Base-by-base conservation (phyloP, 1,140 invertebrate genomes). In the Oedothorax gibbosus region DNA sequence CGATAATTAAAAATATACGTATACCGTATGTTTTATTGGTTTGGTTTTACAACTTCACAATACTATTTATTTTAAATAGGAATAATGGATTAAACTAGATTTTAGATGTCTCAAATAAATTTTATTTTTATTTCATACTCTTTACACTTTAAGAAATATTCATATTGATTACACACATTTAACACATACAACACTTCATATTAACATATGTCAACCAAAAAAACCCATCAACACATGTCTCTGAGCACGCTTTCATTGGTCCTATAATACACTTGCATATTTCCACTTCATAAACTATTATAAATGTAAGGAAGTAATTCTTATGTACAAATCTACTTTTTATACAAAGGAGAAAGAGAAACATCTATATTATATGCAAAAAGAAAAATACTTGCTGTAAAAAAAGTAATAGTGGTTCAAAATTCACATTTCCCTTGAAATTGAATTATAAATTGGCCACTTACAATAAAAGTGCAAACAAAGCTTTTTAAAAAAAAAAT, bases 321-420 rank as follows among this genome's bases (percentile, higher is more conserved):
- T 75, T 75, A 75, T 75, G 14, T 75, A 75, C 72, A 75, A 21
- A 56, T 75, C 72, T 56, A 75, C 54, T 9, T 57, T 75, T 57
- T 75, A 57, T 56, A 56, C 18, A n/a, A 18, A 21, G 18, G 35
- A n/a, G 18, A 75, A 75, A n/a, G 15, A 57, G 35, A 57, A 57
- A 18, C 54, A 57, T 57, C 54, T 57, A 57, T 57, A 57, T 9
- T 12, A n/a, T 60, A 21, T 20, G 4, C 8, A 35, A 21, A 57
- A 18, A 54, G 9, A 73, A 11, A 60, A 57, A 75, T 75, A 60
- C 11, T 15, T 21, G n/a, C 5, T 21, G 3, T 35, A 75, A 54
- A 75, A 60, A 15, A 54, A 66, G 18, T n/a, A 66, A n/a, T 20
- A 21, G 18, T 11, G 53, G 11, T 21, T 51, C 18, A 71, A 50